Percentiles rank a stretch among this genome's conserved stretches.
These are phyloP conservation scores for Yponomeuta evonymella DNA, from an alignment of 2,888 invertebrate species.

Conservation along the genomic window DNA sequence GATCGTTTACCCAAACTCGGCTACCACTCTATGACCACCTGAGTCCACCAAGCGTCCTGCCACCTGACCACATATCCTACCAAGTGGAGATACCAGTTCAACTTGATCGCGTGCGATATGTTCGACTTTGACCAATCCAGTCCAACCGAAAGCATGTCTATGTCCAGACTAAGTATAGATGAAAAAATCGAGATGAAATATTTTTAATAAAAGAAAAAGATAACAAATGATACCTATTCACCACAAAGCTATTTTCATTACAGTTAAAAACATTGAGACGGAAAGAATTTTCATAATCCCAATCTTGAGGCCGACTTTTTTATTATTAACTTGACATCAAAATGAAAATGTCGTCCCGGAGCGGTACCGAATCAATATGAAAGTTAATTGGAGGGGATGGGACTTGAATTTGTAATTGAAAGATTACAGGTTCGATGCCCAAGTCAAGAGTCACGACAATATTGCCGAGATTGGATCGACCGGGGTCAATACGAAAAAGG, in stretches of 20 bases:
- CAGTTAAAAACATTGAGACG: background rate
- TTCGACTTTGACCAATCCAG: no score
- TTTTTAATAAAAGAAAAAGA: background rate
- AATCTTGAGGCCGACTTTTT: background rate
- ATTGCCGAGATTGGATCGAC: constrained; percentile 31
- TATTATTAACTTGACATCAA: constrained; percentile 39
- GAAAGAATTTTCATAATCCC: background rate
- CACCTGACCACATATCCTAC: no score
- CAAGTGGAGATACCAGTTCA: no score
- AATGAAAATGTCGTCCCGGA: constrained; percentile 38
- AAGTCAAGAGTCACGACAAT: constrained; percentile 21
- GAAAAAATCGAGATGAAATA: background rate
- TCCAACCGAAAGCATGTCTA: no score
- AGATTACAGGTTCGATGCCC: constrained; percentile 49
- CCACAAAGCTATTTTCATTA: background rate
- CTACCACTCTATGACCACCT: no score
- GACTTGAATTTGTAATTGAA: constrained; percentile 63
- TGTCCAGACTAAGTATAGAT: background rate
- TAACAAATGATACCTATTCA: background rate
- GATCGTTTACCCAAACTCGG: no score
- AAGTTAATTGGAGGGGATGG: constrained; percentile 63
- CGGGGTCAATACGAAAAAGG: background rate
- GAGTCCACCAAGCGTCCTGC: no score
- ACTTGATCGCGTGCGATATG: no score
- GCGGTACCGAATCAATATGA: constrained; percentile 48